A percentile compares a stretch with the other conserved stretches of the same genome.
Conservation (phyloP, 1,140 invertebrate species). For the Armadillidium nasatum region DNA sequence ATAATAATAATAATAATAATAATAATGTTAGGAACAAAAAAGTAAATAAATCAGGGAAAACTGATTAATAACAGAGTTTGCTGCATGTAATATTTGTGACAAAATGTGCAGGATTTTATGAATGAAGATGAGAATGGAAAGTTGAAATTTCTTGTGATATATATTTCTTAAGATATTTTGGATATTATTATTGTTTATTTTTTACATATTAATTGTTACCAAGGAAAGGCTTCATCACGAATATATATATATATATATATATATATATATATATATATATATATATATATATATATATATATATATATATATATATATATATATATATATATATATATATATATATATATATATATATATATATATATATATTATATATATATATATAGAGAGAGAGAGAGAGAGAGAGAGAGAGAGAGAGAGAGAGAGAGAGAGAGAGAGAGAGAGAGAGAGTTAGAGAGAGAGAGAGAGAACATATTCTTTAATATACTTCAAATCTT, state of each 20-base stretch:
- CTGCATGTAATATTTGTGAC: background rate
- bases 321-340: background rate
- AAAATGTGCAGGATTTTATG: background rate
- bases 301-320: background rate
- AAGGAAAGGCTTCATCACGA: background rate
- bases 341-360: background rate
- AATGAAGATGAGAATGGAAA: background rate
- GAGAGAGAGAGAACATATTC: no score
- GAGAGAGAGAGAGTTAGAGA: no score
- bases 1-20: background rate
- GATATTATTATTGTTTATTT: background rate
- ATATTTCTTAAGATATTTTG: background rate
- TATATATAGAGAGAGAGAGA: background rate
- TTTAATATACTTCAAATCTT: no score
- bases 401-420: background rate
- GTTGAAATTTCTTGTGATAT: background rate
- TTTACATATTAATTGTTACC: background rate
- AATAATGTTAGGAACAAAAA: background rate
- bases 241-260: background rate
- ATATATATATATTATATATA: background rate
- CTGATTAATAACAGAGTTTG: background rate
- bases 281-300: background rate
- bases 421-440: no score
- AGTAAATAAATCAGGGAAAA: background rate
- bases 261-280: background rate